phyloP scores from a whole-genome alignment of 92 coral and sea anemone genomes.

The Muricea muricata region DNA sequence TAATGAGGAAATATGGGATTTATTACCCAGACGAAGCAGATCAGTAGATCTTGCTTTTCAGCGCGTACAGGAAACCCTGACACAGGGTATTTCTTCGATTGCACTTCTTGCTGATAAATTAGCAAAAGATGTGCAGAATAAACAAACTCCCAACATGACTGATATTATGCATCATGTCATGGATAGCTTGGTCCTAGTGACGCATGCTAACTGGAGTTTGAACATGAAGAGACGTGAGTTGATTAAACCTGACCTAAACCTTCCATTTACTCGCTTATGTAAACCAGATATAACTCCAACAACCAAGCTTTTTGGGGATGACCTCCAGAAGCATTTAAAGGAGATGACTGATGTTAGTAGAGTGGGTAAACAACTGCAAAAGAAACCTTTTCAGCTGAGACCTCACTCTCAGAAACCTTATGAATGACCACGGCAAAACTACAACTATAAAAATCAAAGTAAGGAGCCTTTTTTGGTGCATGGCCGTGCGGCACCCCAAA shows the following conservation, averaged over 20 bases:
- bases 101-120: conserved; percentile 51
- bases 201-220: conserved; percentile 40
- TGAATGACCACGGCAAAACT: not conserved
- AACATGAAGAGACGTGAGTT: conserved; percentile 64
- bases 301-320: conserved; percentile 58
- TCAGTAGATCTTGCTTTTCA: conserved; percentile 62
- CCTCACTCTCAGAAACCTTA: not conserved
- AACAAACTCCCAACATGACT: conserved; percentile 36
- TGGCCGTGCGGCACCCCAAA: not conserved
- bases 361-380: not conserved
- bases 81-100: conserved; percentile 57
- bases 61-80: conserved; percentile 57
- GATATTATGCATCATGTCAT: conserved; percentile 57
- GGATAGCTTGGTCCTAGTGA: conserved; percentile 61
- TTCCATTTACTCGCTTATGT: conserved; percentile 59
- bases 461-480: not conserved
- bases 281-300: conserved; percentile 53
- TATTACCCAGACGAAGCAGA: conserved; percentile 36
- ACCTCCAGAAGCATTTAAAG: conserved; percentile 42
- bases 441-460: no score
- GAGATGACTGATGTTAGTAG: conserved; percentile 45
- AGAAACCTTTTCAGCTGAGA: not conserved
- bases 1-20: conserved; percentile 68
- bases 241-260: conserved; percentile 48
- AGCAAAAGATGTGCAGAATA: conserved; percentile 46